Evolutionary conservation across 35 echinoderm and acorn worm genomes (phyloP).

Genomic region (Heliocidaris tuberculata): DNA sequence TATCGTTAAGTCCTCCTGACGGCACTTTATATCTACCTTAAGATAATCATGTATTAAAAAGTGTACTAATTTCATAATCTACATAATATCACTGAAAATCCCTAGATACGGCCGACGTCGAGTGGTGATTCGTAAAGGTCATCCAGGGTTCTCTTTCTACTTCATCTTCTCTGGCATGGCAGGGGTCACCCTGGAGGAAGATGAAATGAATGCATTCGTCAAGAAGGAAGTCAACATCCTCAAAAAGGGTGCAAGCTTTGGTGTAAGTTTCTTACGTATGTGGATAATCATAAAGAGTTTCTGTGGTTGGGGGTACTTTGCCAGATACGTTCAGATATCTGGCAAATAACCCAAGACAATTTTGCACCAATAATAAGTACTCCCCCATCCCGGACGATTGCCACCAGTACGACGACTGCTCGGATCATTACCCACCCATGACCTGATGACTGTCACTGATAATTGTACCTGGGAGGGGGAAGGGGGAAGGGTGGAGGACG

Average conservation of each 20-base stretch:
- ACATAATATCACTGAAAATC: neutral
- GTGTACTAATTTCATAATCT: neutral
- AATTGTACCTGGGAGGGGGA: no score
- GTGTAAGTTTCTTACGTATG: slow-evolving; percentile 60
- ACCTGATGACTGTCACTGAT: no score
- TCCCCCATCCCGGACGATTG: no score
- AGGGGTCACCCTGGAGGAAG: slow-evolving; percentile 87
- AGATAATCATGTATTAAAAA: neutral
- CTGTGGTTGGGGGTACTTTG: no score
- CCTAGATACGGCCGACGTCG: slow-evolving; percentile 75
- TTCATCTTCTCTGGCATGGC: slow-evolving; percentile 85
- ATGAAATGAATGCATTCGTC: slow-evolving; percentile 82
- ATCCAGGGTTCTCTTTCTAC: slow-evolving; percentile 85
- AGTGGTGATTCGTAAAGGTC: slow-evolving; percentile 93
- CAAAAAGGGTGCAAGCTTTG: slow-evolving; percentile 89
- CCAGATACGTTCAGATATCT: no score
- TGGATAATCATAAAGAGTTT: neutral
- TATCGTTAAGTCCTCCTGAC: neutral
- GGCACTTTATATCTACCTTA: neutral
- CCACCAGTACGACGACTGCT: no score
- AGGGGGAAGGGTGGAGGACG: no score
- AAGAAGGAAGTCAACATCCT: slow-evolving; percentile 92
- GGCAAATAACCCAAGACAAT: no score
- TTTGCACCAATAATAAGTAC: no score
- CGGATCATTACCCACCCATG: no score